phyloP scores from a whole-genome alignment of 2,797 vertebrate genomes.

The Characodon lateralis region DNA sequence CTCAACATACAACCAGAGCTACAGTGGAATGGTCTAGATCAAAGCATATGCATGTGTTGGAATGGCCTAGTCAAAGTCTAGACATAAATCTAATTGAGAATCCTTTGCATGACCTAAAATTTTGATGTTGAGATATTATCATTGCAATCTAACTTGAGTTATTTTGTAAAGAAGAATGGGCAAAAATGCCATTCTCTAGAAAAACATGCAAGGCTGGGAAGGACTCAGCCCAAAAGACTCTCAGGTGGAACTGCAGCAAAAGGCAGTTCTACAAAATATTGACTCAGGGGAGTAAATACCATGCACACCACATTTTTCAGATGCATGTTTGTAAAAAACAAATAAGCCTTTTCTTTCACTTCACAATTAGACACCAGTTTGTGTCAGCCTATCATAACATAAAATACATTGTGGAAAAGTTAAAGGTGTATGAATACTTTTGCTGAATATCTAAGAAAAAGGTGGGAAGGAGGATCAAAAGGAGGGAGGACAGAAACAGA shows the following conservation, averaged over 20 bases:
- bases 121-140: neutral
- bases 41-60: neutral
- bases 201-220: neutral
- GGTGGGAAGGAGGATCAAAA: constrained; percentile 27
- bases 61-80: neutral
- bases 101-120: neutral
- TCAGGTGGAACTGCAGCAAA: neutral
- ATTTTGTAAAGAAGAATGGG: neutral
- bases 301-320: neutral
- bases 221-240: neutral
- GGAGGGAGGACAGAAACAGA: constrained; percentile 39
- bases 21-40: neutral
- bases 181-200: neutral
- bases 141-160: neutral
- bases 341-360: neutral
- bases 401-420: neutral
- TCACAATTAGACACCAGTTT: neutral
- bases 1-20: neutral
- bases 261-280: neutral
- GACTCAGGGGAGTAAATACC: neutral
- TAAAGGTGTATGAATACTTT: neutral
- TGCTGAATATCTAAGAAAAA: constrained; percentile 15
- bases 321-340: neutral
- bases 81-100: neutral
- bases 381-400: neutral